Evolutionary conservation across 2,888 invertebrate genomes (phyloP), one percentile per base, ranked within the genome.

Genomic region (Pardosa pseudoannulata): DNA sequence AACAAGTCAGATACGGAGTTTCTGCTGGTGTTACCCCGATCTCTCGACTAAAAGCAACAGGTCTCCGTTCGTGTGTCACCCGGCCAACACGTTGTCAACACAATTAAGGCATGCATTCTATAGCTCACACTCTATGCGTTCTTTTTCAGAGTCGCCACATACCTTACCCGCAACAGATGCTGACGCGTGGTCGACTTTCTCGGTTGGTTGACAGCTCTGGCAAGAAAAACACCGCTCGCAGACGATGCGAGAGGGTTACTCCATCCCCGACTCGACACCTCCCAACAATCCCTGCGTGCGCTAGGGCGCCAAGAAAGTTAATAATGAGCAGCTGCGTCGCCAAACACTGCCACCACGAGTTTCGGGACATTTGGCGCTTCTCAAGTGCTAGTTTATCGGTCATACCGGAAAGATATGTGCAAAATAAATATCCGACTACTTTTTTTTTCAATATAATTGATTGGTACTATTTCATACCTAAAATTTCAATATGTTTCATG

Each of bases 181-280:
- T 67, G 31, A n/a, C 32, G 46, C 28, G 31, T 41, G 70, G 70
- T 16, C 36, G 41, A 16, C 73, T 80, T 73, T 80, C 79, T 62
- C 36, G 65, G 23, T 56, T 23, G 41, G 50, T 56, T 41, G 50
- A 64, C 56, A 65, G 73, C 36, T 50, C 36, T 67, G 41, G 29
- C 65, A 64, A 50, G 79, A 80, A 80, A 79, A 80, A 80, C 67
- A 65, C 32, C 36, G 16, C 32, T 56, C 56, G 11, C 56, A 23
- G 56, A 56, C 19, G 56, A 56, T 56, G 23, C 19, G 19, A 56
- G 56, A 23, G 56, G 56, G 56, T 56, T 56, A 11, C 56, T 23
- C 16, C 6, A 56, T 11, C 56, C 56, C 23, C 56, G 1, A 23
- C 5, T 23, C n/a, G n/a, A n/a, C n/a, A n/a, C n/a, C n/a, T 23